Conservation (phyloP, 92 coral and sea anemone species). For the Epizoanthus stellaris region DNA sequence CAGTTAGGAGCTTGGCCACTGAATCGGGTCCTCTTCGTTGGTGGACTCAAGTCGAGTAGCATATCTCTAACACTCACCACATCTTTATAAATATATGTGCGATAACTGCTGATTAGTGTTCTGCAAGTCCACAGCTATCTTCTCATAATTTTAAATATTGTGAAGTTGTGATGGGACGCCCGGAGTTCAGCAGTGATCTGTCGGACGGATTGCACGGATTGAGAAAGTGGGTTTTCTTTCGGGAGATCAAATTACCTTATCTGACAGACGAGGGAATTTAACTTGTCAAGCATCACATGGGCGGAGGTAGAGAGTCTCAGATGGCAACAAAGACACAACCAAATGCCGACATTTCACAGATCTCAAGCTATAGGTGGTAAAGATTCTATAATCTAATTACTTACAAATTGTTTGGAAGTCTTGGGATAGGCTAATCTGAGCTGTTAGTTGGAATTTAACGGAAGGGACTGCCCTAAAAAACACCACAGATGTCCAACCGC, state of each 20-base stretch:
- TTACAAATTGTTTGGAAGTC: constrained; percentile 15
- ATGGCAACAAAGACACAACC: constrained; percentile 2
- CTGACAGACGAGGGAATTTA: constrained; percentile 66
- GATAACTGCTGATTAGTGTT: constrained; percentile 4
- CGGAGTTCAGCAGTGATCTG: constrained; percentile 66
- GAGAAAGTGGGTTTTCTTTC: constrained; percentile 80
- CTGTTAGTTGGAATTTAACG: constrained; percentile 14
- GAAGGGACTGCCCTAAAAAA: constrained; percentile 11
- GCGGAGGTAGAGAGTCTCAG: constrained; percentile 30
- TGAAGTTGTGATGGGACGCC: constrained; percentile 54
- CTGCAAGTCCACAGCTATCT: constrained; percentile 21
- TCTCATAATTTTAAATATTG: constrained; percentile 38
- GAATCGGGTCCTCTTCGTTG: neutral
- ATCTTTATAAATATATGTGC: constrained; percentile 25
- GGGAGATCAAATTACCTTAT: constrained; percentile 71
- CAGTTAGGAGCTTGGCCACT: neutral
- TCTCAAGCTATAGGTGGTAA: constrained; percentile 49
- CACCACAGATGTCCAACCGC: neutral
- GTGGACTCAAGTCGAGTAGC: neutral
- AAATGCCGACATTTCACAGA: constrained; percentile 47
- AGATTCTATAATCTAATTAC: constrained; percentile 34
- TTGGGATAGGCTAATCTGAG: constrained; percentile 19
- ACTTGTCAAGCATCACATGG: constrained; percentile 42
- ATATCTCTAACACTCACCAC: constrained; percentile 30
- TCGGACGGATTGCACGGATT: constrained; percentile 68